phyloP scores from a whole-genome alignment of 1,140 invertebrate genomes.

The Armadillidium nasatum region DNA sequence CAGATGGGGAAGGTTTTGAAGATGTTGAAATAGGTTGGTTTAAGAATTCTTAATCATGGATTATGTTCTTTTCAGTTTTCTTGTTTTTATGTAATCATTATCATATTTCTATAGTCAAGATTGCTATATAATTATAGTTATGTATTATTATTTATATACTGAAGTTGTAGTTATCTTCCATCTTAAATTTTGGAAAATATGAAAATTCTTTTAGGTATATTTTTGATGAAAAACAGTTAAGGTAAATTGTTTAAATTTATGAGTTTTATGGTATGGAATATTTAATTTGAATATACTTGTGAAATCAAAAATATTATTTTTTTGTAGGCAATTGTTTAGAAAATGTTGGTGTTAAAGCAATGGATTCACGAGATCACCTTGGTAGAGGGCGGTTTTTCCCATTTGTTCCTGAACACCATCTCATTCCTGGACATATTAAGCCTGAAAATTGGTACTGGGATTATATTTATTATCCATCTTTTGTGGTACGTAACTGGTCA shows the following conservation, averaged over 20 bases:
- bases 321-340: conserved; percentile 66
- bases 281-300: no score
- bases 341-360: conserved; percentile 73
- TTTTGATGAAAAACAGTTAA: no score
- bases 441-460: conserved; percentile 83
- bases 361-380: conserved; percentile 75
- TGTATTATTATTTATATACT: no score
- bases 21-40: conserved; percentile 59
- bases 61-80: no score
- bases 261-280: no score
- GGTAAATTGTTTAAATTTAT: background rate
- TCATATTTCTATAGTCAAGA: no score
- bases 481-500: conserved; percentile 73
- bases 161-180: no score
- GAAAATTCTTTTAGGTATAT: no score
- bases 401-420: conserved; percentile 82
- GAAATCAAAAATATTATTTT: no score
- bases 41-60: conserved; percentile 49
- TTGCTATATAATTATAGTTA: no score
- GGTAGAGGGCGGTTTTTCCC: conserved; percentile 84
- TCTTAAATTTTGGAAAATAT: no score
- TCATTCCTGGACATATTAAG: conserved; percentile 67
- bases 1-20: conserved; percentile 40
- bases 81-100: no score
- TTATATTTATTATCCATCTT: conserved; percentile 83